Conservation (phyloP, 2,888 invertebrate species). For the Ischnura elegans region DNA sequence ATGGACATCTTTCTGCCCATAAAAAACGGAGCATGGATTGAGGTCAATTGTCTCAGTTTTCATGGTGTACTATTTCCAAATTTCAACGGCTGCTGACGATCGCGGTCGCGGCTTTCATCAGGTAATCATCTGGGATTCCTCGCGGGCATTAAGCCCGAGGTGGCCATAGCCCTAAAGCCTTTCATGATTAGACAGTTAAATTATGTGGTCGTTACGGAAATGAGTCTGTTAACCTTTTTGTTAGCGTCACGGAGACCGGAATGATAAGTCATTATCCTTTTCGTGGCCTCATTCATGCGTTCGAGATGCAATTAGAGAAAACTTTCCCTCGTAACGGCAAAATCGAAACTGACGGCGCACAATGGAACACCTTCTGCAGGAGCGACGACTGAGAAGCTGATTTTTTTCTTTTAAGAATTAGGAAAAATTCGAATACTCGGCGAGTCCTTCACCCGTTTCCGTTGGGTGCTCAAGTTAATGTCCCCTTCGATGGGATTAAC, state of each 20-base stretch:
- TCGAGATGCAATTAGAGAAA: neutral
- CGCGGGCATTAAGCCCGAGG: no score
- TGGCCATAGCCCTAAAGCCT: neutral
- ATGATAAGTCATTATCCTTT: neutral
- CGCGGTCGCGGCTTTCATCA: neutral
- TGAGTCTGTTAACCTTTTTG: neutral
- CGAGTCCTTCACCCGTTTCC: conserved; percentile 5
- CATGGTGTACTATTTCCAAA: no score
- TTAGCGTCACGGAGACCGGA: neutral
- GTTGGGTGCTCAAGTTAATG: neutral
- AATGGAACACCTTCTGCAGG: neutral
- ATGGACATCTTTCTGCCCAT: no score
- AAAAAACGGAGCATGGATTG: no score
- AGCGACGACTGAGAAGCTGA: neutral
- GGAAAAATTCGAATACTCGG: neutral
- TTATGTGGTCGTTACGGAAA: neutral
- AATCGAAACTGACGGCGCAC: neutral
- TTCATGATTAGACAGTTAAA: neutral
- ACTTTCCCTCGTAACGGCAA: neutral
- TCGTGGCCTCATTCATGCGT: neutral
- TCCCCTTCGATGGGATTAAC: neutral
- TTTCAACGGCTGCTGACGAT: no score
- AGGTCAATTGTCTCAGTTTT: no score
- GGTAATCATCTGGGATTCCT: neutral
- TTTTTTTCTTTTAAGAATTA: neutral